Conservation (phyloP, 2,113 vertebrate species). For the Rattus norvegicus region DNA sequence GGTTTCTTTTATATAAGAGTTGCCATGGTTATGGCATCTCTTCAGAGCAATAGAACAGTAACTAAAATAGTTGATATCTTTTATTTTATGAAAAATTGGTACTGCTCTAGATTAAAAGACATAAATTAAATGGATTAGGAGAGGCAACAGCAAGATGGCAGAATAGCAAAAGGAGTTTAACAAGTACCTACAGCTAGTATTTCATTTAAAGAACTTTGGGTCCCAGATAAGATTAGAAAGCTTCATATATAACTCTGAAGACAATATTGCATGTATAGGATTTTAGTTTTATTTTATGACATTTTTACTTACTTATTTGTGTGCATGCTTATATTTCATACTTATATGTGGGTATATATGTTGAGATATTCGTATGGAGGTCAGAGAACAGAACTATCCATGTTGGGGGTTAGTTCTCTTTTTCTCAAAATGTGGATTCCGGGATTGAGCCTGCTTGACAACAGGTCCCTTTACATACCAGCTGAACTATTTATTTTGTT, state of each 20-base stretch:
- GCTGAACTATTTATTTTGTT: background rate
- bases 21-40: background rate
- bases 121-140: slow-evolving; percentile 25
- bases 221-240: no score
- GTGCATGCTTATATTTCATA: background rate
- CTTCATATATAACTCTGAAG: slow-evolving; percentile 33
- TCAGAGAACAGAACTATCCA: background rate
- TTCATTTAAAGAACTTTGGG: background rate
- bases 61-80: background rate
- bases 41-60: background rate
- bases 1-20: background rate
- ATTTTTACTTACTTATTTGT: background rate
- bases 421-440: background rate
- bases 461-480: background rate
- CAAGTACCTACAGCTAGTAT: background rate
- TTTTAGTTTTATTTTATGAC: background rate
- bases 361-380: background rate
- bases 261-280: background rate
- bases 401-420: background rate
- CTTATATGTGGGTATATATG: background rate
- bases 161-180: background rate
- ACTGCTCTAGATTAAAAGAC: slow-evolving; percentile 12
- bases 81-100: slow-evolving; percentile 9
- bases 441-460: background rate
- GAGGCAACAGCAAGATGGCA: background rate